Evolutionary conservation across 1,140 invertebrate genomes (phyloP), one percentile per base, ranked within the genome.

Genomic region (Caenorhabditis latens): DNA sequence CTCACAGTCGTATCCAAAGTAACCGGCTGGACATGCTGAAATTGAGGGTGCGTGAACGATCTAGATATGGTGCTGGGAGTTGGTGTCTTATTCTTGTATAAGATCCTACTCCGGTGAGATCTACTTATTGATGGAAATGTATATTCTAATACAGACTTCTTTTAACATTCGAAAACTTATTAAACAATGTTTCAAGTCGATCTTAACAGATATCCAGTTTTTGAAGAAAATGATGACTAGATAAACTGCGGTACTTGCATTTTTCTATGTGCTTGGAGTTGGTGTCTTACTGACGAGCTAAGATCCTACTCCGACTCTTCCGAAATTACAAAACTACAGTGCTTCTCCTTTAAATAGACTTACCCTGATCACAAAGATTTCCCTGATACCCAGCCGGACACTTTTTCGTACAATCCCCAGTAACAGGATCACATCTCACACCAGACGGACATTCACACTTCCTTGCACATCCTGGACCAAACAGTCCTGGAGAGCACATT

Each of bases 401-500:
- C 11, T 75, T 84, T 24, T 86, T 84, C 6, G 87, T 86, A 71
- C 93, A 93, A 16, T 90, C 91, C 84, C 92, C 93, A 4, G 90
- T 91, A 21, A 86, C 83, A 43, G 89, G 57, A 75, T 92, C 85
- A 46, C 92, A 92, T 46, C 90, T 86, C 0, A 88, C 90, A 83
- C 93, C 92, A 91, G 96, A 95, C 61, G 95, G 94, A 93, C 97
- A 98, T 88, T 96, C 95, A 92, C 97, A 99, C 42, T 94, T 94
- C 92, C 96, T 95, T 57, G 94, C 94, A 93, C 97, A 99, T 90
- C 96, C 94, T 46, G 94, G 92, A 0, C 97, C 96, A 86, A 89
- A 93, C 13, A 85, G 88, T 8, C 92, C 93, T 32, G 89, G 83
- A 42, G 90, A 90, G 57, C 89, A 89, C 46, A 53, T 82, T 40